Evolutionary conservation across 2,113 vertebrate species (phyloP).

Genomic region (Dunckerocampus dactyliophorus): DNA sequence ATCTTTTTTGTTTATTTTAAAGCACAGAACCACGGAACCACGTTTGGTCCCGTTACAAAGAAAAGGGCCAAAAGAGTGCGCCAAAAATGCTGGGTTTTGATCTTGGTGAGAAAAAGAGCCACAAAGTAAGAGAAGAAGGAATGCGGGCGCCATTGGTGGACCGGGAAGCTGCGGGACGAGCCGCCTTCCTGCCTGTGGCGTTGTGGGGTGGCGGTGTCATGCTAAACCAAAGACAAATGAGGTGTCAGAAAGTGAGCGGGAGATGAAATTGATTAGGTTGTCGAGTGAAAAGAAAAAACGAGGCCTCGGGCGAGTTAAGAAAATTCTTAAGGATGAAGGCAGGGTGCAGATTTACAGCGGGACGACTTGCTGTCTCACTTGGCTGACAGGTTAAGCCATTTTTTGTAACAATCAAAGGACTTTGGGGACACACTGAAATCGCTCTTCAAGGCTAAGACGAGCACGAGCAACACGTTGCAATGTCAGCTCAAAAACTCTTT

Average conservation of each 20-base stretch:
- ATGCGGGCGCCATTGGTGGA: conserved; percentile 26
- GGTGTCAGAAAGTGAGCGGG: conserved; percentile 27
- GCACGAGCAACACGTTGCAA: background rate
- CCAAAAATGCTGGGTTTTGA: too few species aligned
- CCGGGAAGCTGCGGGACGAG: conserved; percentile 28
- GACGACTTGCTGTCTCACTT: conserved; percentile 26
- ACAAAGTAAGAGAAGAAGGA: conserved; percentile 38
- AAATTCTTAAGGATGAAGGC: conserved; percentile 34
- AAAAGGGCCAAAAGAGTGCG: too few species aligned
- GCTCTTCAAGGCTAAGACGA: background rate
- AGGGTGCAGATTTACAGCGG: conserved; percentile 56
- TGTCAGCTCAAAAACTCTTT: conserved; percentile 8
- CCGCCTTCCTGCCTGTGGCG: conserved; percentile 26
- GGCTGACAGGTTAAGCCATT: conserved; percentile 30
- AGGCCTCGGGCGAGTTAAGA: conserved; percentile 41
- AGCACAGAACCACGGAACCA: too few species aligned
- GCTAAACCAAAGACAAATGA: conserved; percentile 41
- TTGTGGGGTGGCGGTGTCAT: background rate
- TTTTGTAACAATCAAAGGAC: conserved; percentile 5
- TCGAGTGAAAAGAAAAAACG: conserved; percentile 14
- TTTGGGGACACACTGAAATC: conserved; percentile 19
- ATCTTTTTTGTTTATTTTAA: too few species aligned
- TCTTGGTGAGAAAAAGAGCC: background rate
- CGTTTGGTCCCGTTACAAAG: too few species aligned
- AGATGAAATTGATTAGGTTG: conserved; percentile 34